Conservation (phyloP, 2,888 invertebrate species). For the Acronicta alni region DNA sequence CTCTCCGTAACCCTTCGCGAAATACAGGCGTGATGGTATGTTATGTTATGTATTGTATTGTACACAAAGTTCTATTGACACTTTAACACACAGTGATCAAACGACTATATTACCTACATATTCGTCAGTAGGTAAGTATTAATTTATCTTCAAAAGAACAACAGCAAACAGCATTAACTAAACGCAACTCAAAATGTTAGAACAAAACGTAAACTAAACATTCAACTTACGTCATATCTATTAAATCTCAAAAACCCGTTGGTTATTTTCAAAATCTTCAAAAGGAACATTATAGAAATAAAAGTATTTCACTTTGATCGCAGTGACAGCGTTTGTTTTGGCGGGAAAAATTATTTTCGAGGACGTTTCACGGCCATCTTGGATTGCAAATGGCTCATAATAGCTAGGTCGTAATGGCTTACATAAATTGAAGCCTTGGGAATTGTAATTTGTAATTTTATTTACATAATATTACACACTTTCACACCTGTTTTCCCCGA, state of each 20-base stretch:
- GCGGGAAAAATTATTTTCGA: constrained; percentile 65
- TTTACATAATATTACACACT: too few species aligned
- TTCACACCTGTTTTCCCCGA: too few species aligned
- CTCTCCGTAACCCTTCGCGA: too few species aligned
- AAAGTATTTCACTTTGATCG: constrained; percentile 68
- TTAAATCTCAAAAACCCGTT: constrained; percentile 9
- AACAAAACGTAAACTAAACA: constrained; percentile 2
- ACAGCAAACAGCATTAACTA: not conserved
- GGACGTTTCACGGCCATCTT: constrained; percentile 56
- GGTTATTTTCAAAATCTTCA: constrained; percentile 54
- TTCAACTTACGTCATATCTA: constrained; percentile 14
- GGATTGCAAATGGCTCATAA: constrained; percentile 16
- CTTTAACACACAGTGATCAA: not conserved
- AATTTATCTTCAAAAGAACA: not conserved
- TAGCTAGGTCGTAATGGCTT: constrained; percentile 1
- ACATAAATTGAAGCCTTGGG: constrained; percentile 13
- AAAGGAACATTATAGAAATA: constrained; percentile 68
- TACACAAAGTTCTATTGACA: too few species aligned
- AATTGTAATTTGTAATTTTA: not conserved
- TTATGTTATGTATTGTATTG: too few species aligned
- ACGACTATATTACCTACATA: not conserved
- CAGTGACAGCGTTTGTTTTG: constrained; percentile 70
- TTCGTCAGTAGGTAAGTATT: not conserved
- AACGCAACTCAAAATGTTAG: not conserved
- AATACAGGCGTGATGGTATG: too few species aligned